These are phyloP conservation scores for Pollachius pollachius DNA, from an alignment of 2,113 vertebrate genomes.

Conservation along the genomic window DNA sequence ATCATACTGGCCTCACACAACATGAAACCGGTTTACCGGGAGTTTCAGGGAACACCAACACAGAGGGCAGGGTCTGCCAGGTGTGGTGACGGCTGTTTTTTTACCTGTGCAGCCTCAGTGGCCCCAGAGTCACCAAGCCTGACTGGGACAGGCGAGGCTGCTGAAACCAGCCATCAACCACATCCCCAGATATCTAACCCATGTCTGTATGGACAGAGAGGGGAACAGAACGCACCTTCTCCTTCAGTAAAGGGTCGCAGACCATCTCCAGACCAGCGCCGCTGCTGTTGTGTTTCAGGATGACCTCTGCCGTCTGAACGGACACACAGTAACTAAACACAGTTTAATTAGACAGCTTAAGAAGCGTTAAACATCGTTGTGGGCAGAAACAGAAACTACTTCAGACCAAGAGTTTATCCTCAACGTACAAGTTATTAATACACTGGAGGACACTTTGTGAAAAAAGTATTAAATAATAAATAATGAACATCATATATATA, in stretches of 20 bases:
- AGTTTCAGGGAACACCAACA: too few species aligned
- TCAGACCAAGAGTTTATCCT: background rate
- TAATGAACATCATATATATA: background rate
- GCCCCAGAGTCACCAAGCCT: too few species aligned
- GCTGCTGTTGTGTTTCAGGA: constrained; percentile 80
- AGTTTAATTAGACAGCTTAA: background rate
- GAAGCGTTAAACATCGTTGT: background rate
- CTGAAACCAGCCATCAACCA: background rate
- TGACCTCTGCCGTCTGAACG: constrained; percentile 83
- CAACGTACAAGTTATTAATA: background rate
- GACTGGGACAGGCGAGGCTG: too few species aligned
- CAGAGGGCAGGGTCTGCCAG: too few species aligned
- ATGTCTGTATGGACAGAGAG: background rate
- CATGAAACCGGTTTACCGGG: background rate
- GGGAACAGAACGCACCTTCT: constrained; percentile 76
- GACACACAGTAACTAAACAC: background rate
- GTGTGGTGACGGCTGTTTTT: too few species aligned
- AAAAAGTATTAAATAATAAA: background rate
- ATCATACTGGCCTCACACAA: too few species aligned
- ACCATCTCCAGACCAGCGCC: constrained; percentile 73
- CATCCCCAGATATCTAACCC: background rate
- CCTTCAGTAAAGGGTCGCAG: constrained; percentile 82
- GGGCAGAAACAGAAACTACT: background rate
- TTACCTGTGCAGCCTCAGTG: too few species aligned
- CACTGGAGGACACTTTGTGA: background rate